A percentile compares a stretch with the other conserved stretches of the same genome.
Conservation (phyloP, 2,888 invertebrate genomes). For the Leptinotarsa tumamoca region DNA sequence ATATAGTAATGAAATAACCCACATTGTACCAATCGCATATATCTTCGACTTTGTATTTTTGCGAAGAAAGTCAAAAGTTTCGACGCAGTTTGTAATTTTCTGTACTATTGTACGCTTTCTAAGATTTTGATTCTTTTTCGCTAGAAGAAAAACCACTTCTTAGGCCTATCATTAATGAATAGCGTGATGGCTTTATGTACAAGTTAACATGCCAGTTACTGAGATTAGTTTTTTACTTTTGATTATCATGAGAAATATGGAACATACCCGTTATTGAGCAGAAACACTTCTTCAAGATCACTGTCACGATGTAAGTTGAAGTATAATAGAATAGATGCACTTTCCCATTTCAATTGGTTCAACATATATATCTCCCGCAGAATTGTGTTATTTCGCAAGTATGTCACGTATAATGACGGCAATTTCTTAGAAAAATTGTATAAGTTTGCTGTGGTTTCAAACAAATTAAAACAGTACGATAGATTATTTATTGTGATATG, state of each 20-base stretch:
- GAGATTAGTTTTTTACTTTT: not conserved
- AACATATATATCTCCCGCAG: not conserved
- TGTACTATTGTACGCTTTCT: not conserved
- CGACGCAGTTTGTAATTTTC: not conserved
- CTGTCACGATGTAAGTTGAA: not conserved
- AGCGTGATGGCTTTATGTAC: not conserved
- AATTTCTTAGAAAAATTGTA: not conserved
- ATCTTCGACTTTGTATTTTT: too few relatives aligned
- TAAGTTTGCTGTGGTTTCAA: not conserved
- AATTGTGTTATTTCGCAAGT: conserved; percentile 7
- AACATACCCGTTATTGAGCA: not conserved
- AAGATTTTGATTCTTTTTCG: not conserved
- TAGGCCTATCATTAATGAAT: conserved; percentile 6
- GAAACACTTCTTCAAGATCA: conserved; percentile 4
- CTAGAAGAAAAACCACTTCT: not conserved
- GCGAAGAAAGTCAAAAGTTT: not conserved
- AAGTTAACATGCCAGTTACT: not conserved
- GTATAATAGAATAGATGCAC: not conserved
- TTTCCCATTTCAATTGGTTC: conserved; percentile 9
- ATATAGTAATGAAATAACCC: too few relatives aligned
- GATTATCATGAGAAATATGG: not conserved
- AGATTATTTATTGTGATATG: too few relatives aligned
- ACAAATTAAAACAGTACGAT: too few relatives aligned
- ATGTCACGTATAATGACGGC: not conserved
- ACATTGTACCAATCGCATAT: too few relatives aligned